Percentiles rank a stretch among this genome's conserved stretches.
Evolutionary conservation across 2,888 invertebrate genomes (phyloP).

Genomic region (Blera fallax): DNA sequence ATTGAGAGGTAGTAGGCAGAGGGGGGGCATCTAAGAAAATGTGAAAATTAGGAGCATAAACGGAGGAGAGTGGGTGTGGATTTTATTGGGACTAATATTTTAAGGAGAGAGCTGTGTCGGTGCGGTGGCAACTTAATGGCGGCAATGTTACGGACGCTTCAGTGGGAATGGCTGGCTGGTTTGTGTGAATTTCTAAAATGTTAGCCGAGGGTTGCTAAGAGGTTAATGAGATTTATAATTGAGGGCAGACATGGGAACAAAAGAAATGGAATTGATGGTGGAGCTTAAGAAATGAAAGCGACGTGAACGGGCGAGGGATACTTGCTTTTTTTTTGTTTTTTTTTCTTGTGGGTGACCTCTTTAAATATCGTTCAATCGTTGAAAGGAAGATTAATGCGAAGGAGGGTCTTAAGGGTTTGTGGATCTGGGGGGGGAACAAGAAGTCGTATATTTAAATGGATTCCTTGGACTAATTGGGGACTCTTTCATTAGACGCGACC

Average conservation of each 20-base stretch:
- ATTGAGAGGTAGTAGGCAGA: neutral
- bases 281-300: neutral
- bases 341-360: neutral
- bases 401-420: neutral
- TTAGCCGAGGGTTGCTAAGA: conserved; percentile 20
- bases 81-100: conserved; percentile 34
- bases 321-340: too few relatives aligned
- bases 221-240: conserved; percentile 49
- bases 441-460: too few relatives aligned
- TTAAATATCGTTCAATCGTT: neutral
- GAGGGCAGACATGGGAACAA: conserved; percentile 25
- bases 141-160: conserved; percentile 19
- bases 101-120: neutral
- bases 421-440: too few relatives aligned
- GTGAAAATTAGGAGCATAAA: conserved; percentile 26
- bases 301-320: neutral
- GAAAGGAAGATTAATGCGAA: neutral
- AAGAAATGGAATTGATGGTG: neutral
- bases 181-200: neutral
- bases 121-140: conserved; percentile 21
- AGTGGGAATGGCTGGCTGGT: neutral
- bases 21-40: conserved; percentile 23
- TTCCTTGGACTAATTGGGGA: too few relatives aligned
- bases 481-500: too few relatives aligned
- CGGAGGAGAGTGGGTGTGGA: neutral